Conservation (phyloP, 2,888 invertebrate species). For the Volucella inflata region DNA sequence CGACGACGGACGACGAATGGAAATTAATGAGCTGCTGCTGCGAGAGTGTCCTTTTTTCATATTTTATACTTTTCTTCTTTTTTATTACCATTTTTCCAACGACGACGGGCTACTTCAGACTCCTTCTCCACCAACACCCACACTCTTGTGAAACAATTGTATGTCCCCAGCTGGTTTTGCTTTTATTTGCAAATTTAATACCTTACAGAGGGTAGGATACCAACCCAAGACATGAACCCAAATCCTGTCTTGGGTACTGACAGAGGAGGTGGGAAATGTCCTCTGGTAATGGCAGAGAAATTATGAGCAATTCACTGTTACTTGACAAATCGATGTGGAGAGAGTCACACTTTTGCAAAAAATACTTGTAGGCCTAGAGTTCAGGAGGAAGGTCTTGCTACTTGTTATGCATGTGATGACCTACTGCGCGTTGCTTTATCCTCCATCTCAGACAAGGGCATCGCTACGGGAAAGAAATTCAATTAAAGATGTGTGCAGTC, state of each 20-base stretch:
- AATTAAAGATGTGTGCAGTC: constrained; percentile 58
- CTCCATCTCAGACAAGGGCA: not conserved
- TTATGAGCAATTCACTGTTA: constrained; percentile 71
- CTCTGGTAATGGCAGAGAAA: constrained; percentile 58
- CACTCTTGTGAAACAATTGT: constrained; percentile 56
- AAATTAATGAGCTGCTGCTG: constrained; percentile 71
- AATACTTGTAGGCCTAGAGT: not conserved
- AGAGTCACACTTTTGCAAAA: not conserved
- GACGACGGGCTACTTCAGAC: not conserved
- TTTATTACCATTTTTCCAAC: constrained; percentile 24
- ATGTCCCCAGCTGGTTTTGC: constrained; percentile 62
- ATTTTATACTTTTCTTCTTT: constrained; percentile 41
- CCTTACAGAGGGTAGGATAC: constrained; percentile 36
- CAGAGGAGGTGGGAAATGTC: constrained; percentile 9
- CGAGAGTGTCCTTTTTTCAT: constrained; percentile 54
- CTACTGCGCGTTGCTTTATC: constrained; percentile 11
- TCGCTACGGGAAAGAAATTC: constrained; percentile 45
- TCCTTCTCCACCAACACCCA: not conserved
- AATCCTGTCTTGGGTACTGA: not conserved
- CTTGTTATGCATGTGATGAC: constrained; percentile 54
- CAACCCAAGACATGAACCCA: not conserved
- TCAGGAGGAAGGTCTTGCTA: constrained; percentile 1
- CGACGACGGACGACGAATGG: constrained; percentile 63
- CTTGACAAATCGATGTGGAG: constrained; percentile 65
- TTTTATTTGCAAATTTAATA: constrained; percentile 68